Conservation (phyloP, 2,888 invertebrate genomes). For the Ypsolopha scabrella region DNA sequence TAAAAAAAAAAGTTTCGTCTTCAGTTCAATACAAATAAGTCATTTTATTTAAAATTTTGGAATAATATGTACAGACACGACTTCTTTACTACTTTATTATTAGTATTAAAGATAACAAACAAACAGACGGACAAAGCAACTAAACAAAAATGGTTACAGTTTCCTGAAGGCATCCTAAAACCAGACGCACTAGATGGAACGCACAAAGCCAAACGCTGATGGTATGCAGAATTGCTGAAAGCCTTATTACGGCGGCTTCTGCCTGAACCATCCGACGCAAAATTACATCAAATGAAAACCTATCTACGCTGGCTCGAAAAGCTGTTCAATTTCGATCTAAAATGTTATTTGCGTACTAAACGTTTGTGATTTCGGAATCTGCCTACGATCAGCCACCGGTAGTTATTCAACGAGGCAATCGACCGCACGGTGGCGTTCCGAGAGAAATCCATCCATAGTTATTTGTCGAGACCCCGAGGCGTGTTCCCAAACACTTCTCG, state of each 20-base stretch:
- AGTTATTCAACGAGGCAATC: background rate
- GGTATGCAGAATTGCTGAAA: background rate
- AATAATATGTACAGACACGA: no score
- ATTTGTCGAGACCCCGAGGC: conserved; percentile 18
- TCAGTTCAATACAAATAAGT: no score
- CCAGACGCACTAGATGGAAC: no score
- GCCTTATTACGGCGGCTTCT: background rate
- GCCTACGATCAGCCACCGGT: background rate
- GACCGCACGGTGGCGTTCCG: background rate
- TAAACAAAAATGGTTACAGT: no score
- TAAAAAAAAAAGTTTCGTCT: no score
- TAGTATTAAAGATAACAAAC: no score
- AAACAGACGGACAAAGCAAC: no score
- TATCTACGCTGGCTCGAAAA: background rate
- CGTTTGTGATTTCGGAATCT: conserved; percentile 1
- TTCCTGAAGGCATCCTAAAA: no score
- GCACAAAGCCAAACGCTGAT: no score
- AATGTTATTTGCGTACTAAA: conserved; percentile 1
- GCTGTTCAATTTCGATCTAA: conserved; percentile 1
- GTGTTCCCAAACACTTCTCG: no score
- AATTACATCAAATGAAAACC: background rate
- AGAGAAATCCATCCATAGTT: conserved; percentile 45
- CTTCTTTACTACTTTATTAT: no score
- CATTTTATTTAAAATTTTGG: no score
- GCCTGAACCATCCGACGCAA: background rate